phyloP scores from a whole-genome alignment of 2,797 vertebrate genomes.

The Danio jaintianensis region DNA sequence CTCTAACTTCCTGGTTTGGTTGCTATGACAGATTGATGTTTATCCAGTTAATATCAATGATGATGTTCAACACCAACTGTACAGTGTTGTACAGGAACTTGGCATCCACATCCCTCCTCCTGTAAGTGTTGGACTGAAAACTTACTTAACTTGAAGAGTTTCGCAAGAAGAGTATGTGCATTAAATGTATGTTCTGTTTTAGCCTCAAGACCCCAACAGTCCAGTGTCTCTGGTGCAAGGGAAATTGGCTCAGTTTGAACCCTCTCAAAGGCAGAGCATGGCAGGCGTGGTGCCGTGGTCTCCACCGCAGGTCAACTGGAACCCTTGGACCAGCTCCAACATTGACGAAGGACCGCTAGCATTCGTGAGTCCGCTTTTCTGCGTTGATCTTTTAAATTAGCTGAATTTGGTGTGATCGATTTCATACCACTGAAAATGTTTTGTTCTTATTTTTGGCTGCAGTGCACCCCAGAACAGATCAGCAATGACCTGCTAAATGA shows the following conservation, averaged over 20 bases:
- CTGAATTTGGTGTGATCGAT: not conserved
- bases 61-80: constrained; percentile 85
- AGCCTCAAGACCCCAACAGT: constrained; percentile 80
- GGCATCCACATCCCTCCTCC: constrained; percentile 77
- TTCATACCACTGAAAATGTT: not conserved
- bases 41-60: constrained; percentile 81
- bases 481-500: constrained; percentile 86
- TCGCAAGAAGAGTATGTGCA: not conserved
- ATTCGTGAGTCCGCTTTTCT: constrained; percentile 74
- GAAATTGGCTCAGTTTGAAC: constrained; percentile 92
- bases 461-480: constrained; percentile 95
- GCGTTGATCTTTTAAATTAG: not conserved
- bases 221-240: constrained; percentile 85
- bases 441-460: not conserved
- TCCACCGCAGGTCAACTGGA: constrained; percentile 97
- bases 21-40: constrained; percentile 82
- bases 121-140: constrained; percentile 68
- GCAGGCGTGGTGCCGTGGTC: constrained; percentile 95
- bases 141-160: not conserved
- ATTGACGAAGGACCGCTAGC: constrained; percentile 95
- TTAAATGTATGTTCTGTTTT: not conserved
- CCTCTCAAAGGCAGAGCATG: constrained; percentile 85
- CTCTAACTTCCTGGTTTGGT: not conserved
- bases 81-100: constrained; percentile 78
- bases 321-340: constrained; percentile 97